A percentile compares a stretch with the other conserved stretches of the same genome.
Evolutionary conservation across 1,140 invertebrate species (phyloP).

Genomic region (Drosophila micromelanica): DNA sequence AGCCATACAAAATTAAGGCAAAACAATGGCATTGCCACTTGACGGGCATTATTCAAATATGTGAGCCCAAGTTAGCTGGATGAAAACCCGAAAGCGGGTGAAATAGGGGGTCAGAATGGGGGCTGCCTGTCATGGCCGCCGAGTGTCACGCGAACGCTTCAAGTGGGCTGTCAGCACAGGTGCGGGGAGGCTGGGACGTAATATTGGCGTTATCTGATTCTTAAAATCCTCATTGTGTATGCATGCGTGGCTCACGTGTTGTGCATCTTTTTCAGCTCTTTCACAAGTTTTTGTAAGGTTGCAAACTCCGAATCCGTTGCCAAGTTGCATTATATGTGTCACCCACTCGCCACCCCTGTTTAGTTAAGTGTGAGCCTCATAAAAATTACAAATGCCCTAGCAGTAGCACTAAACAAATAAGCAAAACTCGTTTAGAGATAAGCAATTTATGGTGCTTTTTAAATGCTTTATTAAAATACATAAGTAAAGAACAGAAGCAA

Average conservation of each 20-base stretch:
- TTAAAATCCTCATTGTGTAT: neutral
- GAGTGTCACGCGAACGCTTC: conserved; percentile 74
- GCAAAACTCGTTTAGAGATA: conserved; percentile 62
- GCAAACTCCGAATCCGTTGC: conserved; percentile 31
- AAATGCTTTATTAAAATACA: conserved; percentile 78
- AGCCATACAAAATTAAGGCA: conserved; percentile 47
- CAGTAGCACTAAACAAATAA: conserved; percentile 50
- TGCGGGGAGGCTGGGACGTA: neutral
- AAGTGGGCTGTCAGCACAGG: conserved; percentile 60
- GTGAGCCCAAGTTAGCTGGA: conserved; percentile 6
- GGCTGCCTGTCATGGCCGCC: conserved; percentile 63
- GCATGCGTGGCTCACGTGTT: neutral
- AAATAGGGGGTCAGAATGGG: neutral
- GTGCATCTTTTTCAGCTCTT: conserved; percentile 16
- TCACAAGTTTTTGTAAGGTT: conserved; percentile 16
- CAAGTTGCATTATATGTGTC: conserved; percentile 23
- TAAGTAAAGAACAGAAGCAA: conserved; percentile 47
- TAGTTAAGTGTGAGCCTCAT: conserved; percentile 4
- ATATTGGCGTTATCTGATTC: neutral
- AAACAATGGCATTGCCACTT: conserved; percentile 65
- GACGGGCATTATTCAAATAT: conserved; percentile 75
- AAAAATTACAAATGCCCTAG: conserved; percentile 45
- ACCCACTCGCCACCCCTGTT: neutral
- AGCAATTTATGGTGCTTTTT: conserved; percentile 73
- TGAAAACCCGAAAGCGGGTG: neutral